Evolutionary conservation across 53 echinoderm and acorn worm species (phyloP).

Genomic region (Pentamera pediparva): DNA sequence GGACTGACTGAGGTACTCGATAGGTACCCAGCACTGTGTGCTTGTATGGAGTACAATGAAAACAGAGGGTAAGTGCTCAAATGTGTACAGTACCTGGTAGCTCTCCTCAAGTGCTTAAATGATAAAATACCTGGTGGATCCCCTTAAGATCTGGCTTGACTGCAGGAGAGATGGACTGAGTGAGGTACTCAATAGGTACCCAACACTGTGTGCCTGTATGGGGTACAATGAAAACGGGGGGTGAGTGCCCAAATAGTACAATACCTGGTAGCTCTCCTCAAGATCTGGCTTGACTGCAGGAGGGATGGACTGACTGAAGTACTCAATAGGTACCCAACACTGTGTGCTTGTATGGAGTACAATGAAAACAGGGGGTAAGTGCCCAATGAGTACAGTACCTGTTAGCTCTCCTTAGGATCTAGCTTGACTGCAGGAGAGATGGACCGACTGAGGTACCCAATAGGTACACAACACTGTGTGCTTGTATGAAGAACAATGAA

Average conservation of each 20-base stretch:
- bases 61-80: conserved; percentile 51
- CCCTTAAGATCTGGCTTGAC: conserved; percentile 79
- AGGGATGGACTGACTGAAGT: conserved; percentile 38
- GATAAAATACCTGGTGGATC: too few relatives aligned
- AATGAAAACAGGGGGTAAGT: conserved; percentile 60
- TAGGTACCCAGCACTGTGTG: conserved; percentile 57
- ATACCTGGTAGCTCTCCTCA: too few relatives aligned
- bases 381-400: too few relatives aligned
- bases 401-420: conserved; percentile 67
- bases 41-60: conserved; percentile 69
- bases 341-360: conserved; percentile 69
- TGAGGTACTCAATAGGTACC: conserved; percentile 48
- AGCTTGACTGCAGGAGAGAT: conserved; percentile 61
- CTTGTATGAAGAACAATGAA: conserved; percentile 68
- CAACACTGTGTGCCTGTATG: conserved; percentile 68
- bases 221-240: conserved; percentile 51
- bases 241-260: conserved; percentile 48
- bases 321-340: conserved; percentile 54
- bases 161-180: conserved; percentile 50
- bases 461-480: conserved; percentile 55
- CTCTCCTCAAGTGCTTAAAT: too few relatives aligned
- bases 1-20: conserved; percentile 42
- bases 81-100: too few relatives aligned
- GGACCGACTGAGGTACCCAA: conserved; percentile 40
- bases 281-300: conserved; percentile 73